Evolutionary conservation across 2,113 vertebrate species (phyloP).

Genomic region (Lepisosteus osseus): DNA sequence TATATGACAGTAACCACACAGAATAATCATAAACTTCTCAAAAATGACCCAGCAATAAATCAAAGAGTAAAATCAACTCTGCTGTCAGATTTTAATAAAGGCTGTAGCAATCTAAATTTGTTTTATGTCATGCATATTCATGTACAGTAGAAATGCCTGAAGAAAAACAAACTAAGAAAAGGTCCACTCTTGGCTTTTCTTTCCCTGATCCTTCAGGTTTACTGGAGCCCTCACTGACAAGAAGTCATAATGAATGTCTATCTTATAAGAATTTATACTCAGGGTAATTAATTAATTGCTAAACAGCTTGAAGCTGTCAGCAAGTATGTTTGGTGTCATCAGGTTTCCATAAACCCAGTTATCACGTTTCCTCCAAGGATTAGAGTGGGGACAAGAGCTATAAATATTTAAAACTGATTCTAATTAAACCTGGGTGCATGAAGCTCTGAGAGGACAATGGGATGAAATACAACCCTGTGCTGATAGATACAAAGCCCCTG

Average conservation of each 20-base stretch:
- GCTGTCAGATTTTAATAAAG: too few species aligned
- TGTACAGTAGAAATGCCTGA: too few species aligned
- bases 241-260: constrained; percentile 24
- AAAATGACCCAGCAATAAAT: too few species aligned
- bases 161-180: too few species aligned
- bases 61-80: too few species aligned
- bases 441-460: constrained; percentile 37
- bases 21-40: too few species aligned
- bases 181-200: neutral
- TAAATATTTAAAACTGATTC: constrained; percentile 72
- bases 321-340: constrained; percentile 55
- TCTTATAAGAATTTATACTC: constrained; percentile 27
- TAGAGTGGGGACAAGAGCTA: constrained; percentile 55
- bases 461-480: constrained; percentile 49
- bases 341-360: constrained; percentile 49
- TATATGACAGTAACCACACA: too few species aligned
- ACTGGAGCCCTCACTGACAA: constrained; percentile 17
- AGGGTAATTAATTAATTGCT: constrained; percentile 62
- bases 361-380: constrained; percentile 57
- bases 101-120: too few species aligned
- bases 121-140: too few species aligned
- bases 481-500: constrained; percentile 28
- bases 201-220: constrained; percentile 26
- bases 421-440: constrained; percentile 63
- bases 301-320: constrained; percentile 58